These are phyloP conservation scores for Poeciliopsis occidentalis DNA, from an alignment of 2,113 vertebrate genomes.

Conservation along the genomic window DNA sequence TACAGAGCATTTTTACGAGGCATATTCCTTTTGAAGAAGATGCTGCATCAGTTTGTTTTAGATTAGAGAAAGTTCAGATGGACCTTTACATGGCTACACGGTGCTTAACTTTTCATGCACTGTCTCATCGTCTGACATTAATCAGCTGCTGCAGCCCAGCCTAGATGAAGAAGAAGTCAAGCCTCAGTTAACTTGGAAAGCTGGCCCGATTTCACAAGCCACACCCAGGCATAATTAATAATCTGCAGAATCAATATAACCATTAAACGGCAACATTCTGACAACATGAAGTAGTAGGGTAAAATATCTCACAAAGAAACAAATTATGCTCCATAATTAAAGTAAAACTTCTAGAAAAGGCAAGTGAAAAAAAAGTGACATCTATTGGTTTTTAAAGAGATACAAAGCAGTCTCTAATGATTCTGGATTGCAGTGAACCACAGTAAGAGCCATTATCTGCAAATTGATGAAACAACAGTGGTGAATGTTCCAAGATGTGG, in stretches of 20 bases:
- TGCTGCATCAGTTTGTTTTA: slow-evolving; percentile 25
- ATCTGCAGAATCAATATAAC: background rate
- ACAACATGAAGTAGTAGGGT: background rate
- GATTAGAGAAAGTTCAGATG: slow-evolving; percentile 16
- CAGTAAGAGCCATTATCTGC: too few species aligned
- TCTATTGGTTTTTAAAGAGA: too few species aligned
- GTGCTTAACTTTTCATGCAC: background rate
- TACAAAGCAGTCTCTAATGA: too few species aligned
- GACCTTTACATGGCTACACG: background rate
- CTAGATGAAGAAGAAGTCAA: too few species aligned
- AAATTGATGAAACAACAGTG: too few species aligned
- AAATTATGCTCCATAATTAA: background rate
- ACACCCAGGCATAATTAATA: background rate
- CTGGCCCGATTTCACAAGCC: background rate
- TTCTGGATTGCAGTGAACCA: too few species aligned
- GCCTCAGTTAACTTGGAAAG: too few species aligned
- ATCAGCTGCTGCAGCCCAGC: background rate
- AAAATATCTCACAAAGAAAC: background rate
- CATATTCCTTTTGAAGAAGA: slow-evolving; percentile 11
- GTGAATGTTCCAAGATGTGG: too few species aligned
- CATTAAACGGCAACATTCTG: background rate
- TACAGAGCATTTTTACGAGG: background rate
- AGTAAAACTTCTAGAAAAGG: background rate
- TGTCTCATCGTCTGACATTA: slow-evolving; percentile 1
- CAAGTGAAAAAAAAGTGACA: background rate